These are phyloP conservation scores for Heptranchias perlo DNA, from an alignment of 2,113 vertebrate genomes.

Conservation along the genomic window DNA sequence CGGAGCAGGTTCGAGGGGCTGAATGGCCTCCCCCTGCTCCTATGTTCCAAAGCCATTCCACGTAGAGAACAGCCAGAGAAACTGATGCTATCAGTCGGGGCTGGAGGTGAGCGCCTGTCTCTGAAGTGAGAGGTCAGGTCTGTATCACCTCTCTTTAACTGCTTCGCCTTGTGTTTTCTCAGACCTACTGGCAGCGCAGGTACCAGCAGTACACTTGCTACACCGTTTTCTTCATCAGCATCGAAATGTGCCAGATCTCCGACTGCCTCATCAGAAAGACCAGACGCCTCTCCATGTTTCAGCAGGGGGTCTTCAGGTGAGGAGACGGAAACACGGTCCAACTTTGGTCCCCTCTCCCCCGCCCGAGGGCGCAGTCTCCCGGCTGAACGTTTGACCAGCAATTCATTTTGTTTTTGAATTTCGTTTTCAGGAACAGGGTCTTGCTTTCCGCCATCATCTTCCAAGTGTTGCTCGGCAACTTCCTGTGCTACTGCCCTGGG, in stretches of 20 bases:
- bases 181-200: slow-evolving; percentile 70
- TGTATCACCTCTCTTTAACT: not conserved
- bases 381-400: too few species aligned
- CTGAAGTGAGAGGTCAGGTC: too few species aligned
- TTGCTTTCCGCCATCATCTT: slow-evolving; percentile 73
- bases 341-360: not conserved
- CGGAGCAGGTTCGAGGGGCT: not conserved
- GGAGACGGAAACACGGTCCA: not conserved
- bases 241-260: slow-evolving; percentile 77
- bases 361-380: too few species aligned
- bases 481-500: slow-evolving; percentile 79
- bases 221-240: slow-evolving; percentile 78
- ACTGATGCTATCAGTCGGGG: too few species aligned
- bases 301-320: slow-evolving; percentile 77
- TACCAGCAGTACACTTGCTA: slow-evolving; percentile 76
- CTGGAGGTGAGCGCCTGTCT: too few species aligned
- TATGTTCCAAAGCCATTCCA: too few species aligned
- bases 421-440: slow-evolving; percentile 61
- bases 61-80: too few species aligned
- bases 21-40: not conserved
- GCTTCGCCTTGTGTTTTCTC: not conserved
- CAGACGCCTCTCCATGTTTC: slow-evolving; percentile 71
- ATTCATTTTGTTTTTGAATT: too few species aligned
- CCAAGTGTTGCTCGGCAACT: slow-evolving; percentile 72
- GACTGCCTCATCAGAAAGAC: slow-evolving; percentile 81